Base-by-base conservation (phyloP, 2,797 vertebrate genomes). In the Limnodromus scolopaceus region DNA sequence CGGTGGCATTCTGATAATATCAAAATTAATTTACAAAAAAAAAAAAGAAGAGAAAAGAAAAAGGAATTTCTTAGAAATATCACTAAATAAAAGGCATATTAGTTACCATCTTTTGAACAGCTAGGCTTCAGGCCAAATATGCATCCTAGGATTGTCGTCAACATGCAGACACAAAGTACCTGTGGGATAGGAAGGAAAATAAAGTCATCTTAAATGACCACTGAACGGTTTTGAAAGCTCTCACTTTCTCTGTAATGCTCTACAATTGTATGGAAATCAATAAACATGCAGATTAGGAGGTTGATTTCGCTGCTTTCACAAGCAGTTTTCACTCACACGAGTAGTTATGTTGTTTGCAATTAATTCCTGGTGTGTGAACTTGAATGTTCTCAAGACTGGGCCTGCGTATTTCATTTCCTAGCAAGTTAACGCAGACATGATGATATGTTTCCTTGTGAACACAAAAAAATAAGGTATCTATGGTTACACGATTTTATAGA, bases 121-220 rank as follows among this genome's bases (percentile, higher is more conserved):
- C 95, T 98, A 43, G 97, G 98, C 77, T 98, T 99, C 97, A 98
- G 92, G 60, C 98, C 98, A 92, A 99, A 98, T 84, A 98, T 98
- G 87, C 99, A 98, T 46, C 98, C 98, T 76, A 99, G 96, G 94
- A 99, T 98, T 76, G 98, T 98, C 0, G 98, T 98, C 98, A 99
- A 97, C 55, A 99, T 80, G 79, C 98, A 98, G 82, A 99, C 98
- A 91, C 99, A 98, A 84, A 99, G 97, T 43, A 99, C 98, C 99
- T 99, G 92, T 60, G 69, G 80, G 64, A 88, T 10, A 93, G 38
- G 13, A 96, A 92, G 38, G 30, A 94, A 78, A 87, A 91, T 13
- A 71, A 87, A 82, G 23, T 4, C 34, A 48, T 54, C 19, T 70
- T 92, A 64, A 92, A 30, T 53, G 15, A 86, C 16, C 14, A 58